Conservation (phyloP, 2,888 invertebrate species). For the Drymonia ruficornis region DNA sequence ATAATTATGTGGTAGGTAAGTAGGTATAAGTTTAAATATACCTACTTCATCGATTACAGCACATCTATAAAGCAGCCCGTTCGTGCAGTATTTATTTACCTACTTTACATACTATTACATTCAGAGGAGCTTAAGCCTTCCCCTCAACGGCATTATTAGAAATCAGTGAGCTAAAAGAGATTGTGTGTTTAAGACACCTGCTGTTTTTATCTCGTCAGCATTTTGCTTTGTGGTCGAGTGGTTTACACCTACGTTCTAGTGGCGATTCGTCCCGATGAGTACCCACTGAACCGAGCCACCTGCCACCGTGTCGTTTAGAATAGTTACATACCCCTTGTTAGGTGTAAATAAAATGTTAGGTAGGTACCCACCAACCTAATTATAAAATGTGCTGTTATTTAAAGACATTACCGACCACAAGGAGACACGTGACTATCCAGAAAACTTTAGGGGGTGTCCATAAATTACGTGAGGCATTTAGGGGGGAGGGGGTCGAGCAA, state of each 20-base stretch:
- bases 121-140: neutral
- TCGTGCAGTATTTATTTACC: neutral
- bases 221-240: constrained; percentile 51
- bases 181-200: constrained; percentile 29
- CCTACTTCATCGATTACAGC: too few relatives aligned
- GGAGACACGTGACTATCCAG: too few relatives aligned
- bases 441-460: too few relatives aligned
- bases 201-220: constrained; percentile 51
- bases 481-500: too few relatives aligned
- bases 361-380: too few relatives aligned
- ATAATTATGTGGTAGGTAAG: too few relatives aligned
- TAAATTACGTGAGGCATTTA: too few relatives aligned
- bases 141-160: constrained; percentile 18
- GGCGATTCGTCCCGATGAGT: constrained; percentile 61
- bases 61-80: too few relatives aligned
- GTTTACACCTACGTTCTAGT: constrained; percentile 57
- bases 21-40: too few relatives aligned
- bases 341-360: neutral
- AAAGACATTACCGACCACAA: too few relatives aligned
- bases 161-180: constrained; percentile 49
- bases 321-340: constrained; percentile 22
- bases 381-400: too few relatives aligned
- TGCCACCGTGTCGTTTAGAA: constrained; percentile 55
- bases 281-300: constrained; percentile 70
- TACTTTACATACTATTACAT: neutral